phyloP scores from a whole-genome alignment of 2,113 vertebrate genomes.

The Choloepus hoffmanni region DNA sequence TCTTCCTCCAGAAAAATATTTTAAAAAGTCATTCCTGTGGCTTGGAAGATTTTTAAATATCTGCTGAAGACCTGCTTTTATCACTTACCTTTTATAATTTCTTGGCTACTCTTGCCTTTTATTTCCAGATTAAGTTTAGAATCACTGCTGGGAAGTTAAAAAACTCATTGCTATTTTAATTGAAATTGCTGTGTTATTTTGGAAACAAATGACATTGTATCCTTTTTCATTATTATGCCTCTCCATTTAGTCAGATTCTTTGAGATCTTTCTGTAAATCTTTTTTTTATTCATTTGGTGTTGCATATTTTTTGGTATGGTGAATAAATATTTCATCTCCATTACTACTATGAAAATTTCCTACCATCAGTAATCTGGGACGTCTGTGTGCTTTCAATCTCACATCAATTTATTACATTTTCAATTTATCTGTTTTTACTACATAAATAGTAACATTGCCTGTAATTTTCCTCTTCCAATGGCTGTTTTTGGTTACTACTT shows the following conservation, averaged over 20 bases:
- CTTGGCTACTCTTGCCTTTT: background rate
- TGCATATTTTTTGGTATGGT: background rate
- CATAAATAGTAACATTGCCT: background rate
- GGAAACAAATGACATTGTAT: background rate
- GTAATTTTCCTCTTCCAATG: slow-evolving; percentile 20
- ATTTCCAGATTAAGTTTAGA: slow-evolving; percentile 48
- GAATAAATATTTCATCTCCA: background rate
- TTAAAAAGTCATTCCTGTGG: background rate
- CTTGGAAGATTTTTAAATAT: slow-evolving; percentile 28
- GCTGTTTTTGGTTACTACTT: slow-evolving; percentile 38
- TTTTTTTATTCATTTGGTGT: background rate
- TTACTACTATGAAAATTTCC: background rate
- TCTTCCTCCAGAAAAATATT: background rate
- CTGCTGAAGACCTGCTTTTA: background rate
- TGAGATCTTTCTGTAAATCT: background rate
- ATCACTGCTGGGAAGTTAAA: slow-evolving; percentile 32
- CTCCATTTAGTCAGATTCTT: background rate
- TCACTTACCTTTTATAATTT: background rate
- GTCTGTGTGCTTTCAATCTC: slow-evolving; percentile 46
- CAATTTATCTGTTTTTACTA: slow-evolving; percentile 48
- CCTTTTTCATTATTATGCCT: background rate
- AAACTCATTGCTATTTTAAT: slow-evolving; percentile 18
- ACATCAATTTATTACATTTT: slow-evolving; percentile 62
- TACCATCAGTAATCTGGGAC: background rate
- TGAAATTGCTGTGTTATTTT: background rate